These are phyloP conservation scores for Nestor notabilis DNA, from an alignment of 2,113 vertebrate genomes.

Conservation along the genomic window DNA sequence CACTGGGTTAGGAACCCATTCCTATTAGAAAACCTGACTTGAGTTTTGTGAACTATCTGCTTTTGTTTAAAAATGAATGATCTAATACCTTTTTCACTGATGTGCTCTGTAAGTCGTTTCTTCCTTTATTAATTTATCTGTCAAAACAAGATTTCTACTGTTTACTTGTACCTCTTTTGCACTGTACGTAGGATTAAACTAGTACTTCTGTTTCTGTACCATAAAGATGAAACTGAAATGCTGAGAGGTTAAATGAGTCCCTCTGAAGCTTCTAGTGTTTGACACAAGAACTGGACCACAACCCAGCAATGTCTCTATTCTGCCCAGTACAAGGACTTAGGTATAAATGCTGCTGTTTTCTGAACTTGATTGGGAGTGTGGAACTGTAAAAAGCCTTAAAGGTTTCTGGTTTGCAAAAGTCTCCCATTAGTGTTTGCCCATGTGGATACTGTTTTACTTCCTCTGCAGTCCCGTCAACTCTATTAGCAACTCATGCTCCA, in stretches of 20 bases:
- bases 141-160: background rate
- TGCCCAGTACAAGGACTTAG: background rate
- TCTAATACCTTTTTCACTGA: background rate
- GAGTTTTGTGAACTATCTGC: background rate
- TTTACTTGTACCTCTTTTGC: background rate
- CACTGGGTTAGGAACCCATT: background rate
- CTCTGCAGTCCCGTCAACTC: background rate
- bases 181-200: background rate
- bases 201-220: background rate
- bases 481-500: background rate
- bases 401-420: background rate
- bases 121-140: background rate
- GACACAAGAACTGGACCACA: background rate
- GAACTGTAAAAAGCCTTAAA: background rate
- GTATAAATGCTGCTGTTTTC: background rate
- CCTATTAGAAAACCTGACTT: background rate
- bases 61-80: background rate
- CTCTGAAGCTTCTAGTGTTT: background rate
- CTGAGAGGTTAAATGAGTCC: background rate
- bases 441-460: background rate
- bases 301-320: background rate
- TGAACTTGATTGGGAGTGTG: rapidly evolving
- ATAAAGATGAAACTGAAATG: background rate
- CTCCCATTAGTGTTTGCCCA: rapidly evolving
- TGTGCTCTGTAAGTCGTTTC: background rate